A percentile compares a stretch with the other conserved stretches of the same genome.
phyloP scores from a whole-genome alignment of 2,888 invertebrate species.

The Heliconius cydno region DNA sequence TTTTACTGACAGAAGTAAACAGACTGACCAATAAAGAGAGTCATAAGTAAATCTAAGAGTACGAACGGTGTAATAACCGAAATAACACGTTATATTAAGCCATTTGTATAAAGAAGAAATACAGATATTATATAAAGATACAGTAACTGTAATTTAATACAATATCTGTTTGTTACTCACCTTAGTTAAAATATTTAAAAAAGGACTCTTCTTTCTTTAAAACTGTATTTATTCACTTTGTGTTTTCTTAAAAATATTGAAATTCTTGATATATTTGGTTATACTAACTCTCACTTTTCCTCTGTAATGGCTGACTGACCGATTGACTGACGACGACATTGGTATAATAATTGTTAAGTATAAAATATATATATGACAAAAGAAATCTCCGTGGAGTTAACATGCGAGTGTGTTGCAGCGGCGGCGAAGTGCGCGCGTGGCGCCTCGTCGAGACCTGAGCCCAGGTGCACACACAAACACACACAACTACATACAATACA shows the following conservation, averaged over 20 bases:
- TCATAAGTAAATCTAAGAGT: background rate
- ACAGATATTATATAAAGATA: too few relatives aligned
- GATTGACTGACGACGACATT: background rate
- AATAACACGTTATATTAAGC: background rate
- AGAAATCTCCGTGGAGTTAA: constrained; percentile 31
- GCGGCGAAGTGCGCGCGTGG: constrained; percentile 89
- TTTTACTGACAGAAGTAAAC: background rate
- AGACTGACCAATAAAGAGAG: background rate
- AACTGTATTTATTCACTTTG: too few relatives aligned
- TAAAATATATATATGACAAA: constrained; percentile 1
- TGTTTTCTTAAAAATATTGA: background rate
- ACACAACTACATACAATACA: constrained; percentile 45
- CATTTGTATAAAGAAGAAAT: too few relatives aligned
- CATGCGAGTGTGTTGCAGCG: constrained; percentile 83
- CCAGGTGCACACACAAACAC: constrained; percentile 54
- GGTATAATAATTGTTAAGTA: background rate
- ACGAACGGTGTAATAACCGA: background rate
- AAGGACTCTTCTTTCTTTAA: background rate
- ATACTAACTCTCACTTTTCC: background rate
- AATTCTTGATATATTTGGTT: background rate
- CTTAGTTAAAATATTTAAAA: background rate
- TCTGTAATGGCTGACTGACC: background rate
- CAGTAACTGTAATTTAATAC: too few relatives aligned
- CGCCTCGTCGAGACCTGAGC: constrained; percentile 76
- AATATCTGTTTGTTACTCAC: too few relatives aligned